Evolutionary conservation across 2,113 vertebrate species (phyloP).

Genomic region (Dipodomys spectabilis): DNA sequence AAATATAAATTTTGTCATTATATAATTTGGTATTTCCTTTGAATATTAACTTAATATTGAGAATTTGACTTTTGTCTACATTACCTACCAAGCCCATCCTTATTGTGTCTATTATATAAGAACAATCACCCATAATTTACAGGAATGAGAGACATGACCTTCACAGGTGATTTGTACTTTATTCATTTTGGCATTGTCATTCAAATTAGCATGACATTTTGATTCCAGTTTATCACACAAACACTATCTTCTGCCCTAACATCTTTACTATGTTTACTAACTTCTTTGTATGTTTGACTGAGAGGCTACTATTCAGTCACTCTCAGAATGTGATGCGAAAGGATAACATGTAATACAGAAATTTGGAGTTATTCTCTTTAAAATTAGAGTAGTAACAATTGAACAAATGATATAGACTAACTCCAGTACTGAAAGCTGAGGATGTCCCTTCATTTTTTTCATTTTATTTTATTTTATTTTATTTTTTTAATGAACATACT

Average conservation of each 20-base stretch:
- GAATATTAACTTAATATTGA: background rate
- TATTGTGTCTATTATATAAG: slow-evolving; percentile 9
- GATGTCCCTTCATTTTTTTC: background rate
- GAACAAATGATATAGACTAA: too few relatives aligned
- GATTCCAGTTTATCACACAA: background rate
- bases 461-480: too few relatives aligned
- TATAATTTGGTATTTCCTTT: background rate
- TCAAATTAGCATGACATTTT: background rate
- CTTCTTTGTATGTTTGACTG: too few relatives aligned
- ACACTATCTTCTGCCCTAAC: too few relatives aligned
- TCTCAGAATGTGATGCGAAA: background rate
- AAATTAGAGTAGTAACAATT: too few relatives aligned
- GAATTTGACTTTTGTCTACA: background rate
- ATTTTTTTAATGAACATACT: too few relatives aligned
- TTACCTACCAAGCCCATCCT: background rate
- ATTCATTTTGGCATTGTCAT: background rate
- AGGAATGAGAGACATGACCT: background rate
- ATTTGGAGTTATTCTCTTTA: background rate
- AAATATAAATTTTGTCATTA: background rate
- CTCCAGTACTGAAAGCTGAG: background rate
- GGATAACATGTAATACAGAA: background rate
- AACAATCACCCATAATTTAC: background rate
- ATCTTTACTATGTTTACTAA: too few relatives aligned
- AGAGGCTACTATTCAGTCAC: background rate
- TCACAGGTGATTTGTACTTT: background rate